Conservation (phyloP, 1,140 invertebrate species). For the Hypothenemus hampei region DNA sequence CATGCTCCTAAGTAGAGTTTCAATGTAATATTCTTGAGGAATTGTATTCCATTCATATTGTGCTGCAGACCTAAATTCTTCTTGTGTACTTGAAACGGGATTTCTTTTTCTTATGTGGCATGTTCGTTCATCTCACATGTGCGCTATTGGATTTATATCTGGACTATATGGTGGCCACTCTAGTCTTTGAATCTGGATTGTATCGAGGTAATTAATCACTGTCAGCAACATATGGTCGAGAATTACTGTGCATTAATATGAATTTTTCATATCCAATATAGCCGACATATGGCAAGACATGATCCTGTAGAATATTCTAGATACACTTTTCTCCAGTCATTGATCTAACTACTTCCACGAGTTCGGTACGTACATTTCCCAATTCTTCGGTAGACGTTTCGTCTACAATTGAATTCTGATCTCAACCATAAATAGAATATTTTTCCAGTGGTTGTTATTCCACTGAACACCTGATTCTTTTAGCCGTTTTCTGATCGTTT, state of each 20-base stretch:
- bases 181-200: neutral
- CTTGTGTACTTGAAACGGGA: constrained; percentile 1
- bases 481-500: neutral
- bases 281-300: neutral
- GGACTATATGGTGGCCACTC: neutral
- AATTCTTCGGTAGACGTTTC: neutral
- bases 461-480: neutral
- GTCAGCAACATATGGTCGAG: neutral
- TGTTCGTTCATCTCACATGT: neutral
- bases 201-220: neutral
- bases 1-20: constrained; percentile 16
- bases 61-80: neutral
- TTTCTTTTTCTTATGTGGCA: constrained; percentile 2
- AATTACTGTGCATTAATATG: neutral
- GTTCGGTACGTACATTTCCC: neutral
- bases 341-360: neutral
- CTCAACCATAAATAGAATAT: neutral
- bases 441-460: neutral
- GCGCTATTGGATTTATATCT: neutral
- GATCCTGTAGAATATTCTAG: neutral
- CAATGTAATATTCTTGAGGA: constrained; percentile 7
- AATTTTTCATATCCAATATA: neutral
- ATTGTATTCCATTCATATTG: constrained; percentile 8
- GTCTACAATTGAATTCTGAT: neutral
- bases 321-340: neutral